phyloP scores from a whole-genome alignment of 2,113 vertebrate species.

The Crotalus horridus region DNA sequence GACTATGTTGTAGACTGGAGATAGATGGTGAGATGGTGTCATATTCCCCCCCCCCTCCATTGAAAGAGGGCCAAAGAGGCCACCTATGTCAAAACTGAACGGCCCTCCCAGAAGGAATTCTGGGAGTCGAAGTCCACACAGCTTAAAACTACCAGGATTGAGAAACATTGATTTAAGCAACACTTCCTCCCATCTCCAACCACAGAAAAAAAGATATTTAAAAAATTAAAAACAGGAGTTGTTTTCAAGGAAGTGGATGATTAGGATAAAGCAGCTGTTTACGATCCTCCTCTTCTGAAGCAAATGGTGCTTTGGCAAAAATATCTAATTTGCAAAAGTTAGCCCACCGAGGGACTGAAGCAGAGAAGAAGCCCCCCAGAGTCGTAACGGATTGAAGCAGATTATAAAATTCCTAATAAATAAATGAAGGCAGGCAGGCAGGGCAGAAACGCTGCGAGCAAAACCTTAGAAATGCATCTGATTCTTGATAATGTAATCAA shows the following conservation, averaged over 20 bases:
- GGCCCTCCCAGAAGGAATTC: not conserved
- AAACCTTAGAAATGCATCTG: not conserved
- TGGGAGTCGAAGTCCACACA: not conserved
- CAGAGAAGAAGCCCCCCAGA: not conserved
- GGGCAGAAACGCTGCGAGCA: not conserved
- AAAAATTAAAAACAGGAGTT: not conserved
- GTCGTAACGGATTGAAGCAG: not conserved
- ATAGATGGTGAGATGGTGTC: too few species aligned
- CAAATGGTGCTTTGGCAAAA: not conserved
- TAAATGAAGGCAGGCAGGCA: not conserved
- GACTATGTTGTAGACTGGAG: too few species aligned
- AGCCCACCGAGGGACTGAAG: not conserved
- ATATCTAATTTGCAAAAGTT: not conserved
- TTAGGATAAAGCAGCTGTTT: not conserved
- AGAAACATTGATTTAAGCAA: not conserved
- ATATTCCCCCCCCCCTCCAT: rapidly evolving
- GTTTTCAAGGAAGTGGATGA: not conserved
- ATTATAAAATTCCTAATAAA: not conserved
- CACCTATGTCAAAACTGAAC: too few species aligned
- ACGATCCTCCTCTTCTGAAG: not conserved
- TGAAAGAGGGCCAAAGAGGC: too few species aligned
- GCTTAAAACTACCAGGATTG: not conserved
- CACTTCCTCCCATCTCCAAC: not conserved
- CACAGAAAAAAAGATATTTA: not conserved
- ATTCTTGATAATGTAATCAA: not conserved